Conservation (phyloP, 1,140 invertebrate genomes). For the Trachymyrmex septentrionalis region DNA sequence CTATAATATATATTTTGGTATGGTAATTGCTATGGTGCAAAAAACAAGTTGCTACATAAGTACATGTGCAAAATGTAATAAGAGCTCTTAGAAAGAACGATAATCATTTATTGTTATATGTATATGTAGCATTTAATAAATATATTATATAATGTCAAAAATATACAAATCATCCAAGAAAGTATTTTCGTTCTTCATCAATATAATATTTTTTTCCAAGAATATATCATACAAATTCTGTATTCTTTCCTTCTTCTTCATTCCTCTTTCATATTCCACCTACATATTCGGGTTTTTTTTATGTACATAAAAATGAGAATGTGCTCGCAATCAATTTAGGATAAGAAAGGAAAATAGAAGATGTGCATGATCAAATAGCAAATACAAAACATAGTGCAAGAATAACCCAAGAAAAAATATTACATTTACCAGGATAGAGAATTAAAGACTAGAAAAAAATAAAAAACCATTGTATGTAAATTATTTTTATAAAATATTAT, state of each 20-base stretch:
- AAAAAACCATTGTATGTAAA: not conserved
- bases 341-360: not conserved
- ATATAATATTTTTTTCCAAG: not conserved
- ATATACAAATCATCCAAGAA: not conserved
- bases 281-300: not conserved
- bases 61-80: not conserved
- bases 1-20: not conserved
- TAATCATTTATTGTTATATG: not conserved
- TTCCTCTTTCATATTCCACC: not conserved
- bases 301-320: not conserved
- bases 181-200: not conserved
- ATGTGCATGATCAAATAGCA: not conserved
- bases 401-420: not conserved
- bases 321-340: not conserved
- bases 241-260: not conserved
- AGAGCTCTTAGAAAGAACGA: not conserved
- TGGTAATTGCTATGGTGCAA: not conserved
- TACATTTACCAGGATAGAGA: not conserved
- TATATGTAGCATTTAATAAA: not conserved
- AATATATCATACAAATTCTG: not conserved
- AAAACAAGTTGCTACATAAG: constrained; percentile 51
- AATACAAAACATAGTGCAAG: not conserved
- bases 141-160: not conserved
- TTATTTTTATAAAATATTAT: not conserved
- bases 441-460: not conserved